Base-by-base conservation (phyloP, 2,797 vertebrate species). In the Lacerta bilineata region DNA sequence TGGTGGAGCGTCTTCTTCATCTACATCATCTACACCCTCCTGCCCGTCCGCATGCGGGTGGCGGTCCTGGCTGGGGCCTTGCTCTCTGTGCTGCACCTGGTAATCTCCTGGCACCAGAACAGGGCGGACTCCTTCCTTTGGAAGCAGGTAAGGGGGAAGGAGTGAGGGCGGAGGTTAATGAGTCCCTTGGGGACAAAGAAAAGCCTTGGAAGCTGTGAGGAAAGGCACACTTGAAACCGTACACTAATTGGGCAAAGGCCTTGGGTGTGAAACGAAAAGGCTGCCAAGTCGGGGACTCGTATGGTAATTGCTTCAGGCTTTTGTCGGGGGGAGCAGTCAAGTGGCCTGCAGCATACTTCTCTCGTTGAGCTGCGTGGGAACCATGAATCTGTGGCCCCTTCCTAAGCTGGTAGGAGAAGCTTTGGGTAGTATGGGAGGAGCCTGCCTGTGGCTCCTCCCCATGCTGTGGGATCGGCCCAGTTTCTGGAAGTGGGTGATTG, bases 1-100 rank as follows among this genome's bases (percentile, higher is more conserved):
- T 99, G 98, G 99, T 98, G 98, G 97, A 98, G 98, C 0, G 97
- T 99, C 93, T 99, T 99, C 95, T 99, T 99, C 93, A 98, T 99
- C 96, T 99, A 98, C 96, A 99, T 99, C 96, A 98, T 98, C 96
- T 99, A 99, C 96, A 99, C 99, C 0, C 98, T 99, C 95, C 97
- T 99, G 92, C 98, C 98, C 0, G 98, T 99, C 91, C 96, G 99
- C 89, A 99, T 99, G 98, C 95, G 98, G 23, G 98, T 98, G 0
- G 98, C 98, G 0, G 98, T 99, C 95, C 93, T 99, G 91, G 98
- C 98, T 0, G 98, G 98, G 41, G 96, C 96, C 3, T 95, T 98
- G 91, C 97, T 99, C 66, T 98, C 98, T 11, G 83, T 95, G 92
- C 97, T 99, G 92, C 98, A 99, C 80, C 96, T 99, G 88, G 94